Evolutionary conservation across 1,140 invertebrate species (phyloP), one percentile per base, ranked within the genome.

Genomic region (Thaumatotibia leucotreta): DNA sequence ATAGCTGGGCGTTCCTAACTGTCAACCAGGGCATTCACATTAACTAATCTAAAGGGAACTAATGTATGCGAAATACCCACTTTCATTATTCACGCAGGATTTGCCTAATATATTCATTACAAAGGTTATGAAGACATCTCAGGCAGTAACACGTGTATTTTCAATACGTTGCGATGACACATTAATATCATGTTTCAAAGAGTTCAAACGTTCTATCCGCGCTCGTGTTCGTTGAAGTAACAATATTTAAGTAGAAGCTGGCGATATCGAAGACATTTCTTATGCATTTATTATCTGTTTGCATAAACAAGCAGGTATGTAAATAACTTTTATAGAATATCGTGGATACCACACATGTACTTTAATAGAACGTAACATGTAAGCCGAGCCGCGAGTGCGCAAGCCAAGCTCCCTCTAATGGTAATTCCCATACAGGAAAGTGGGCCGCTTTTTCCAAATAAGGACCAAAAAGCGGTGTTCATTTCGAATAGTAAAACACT

Each of bases 21-120:
- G 88, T 86, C 85, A 86, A 81, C 82, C 77, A 76, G 77, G 80
- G 84, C 82, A 83, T 88, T 87, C 84, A 84, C 79, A 86, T 86
- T 81, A 83, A 80, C 78, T 80, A 80, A 86, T 83, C 82, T 70
- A 68, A 72, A 74, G 76, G 80, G 67, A 68, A 61, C 65, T 79
- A 73, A 80, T 80, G 70, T 76, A 76, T 77, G 79, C 75, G 68
- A 77, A 79, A 81, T 79, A 66, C 52, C 52, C 52, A 58, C 69
- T 81, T 77, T 73, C 76, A 82, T 83, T 81, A 77, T 72, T 72
- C 67, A 67, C 66, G 70, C 70, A 29, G 54, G 68, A 61, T 70
- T 45, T 66, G 39, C 35, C 72, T 64, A 80, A 78, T 81, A 68
- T 80, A 83, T 75, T 75, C 71, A 73, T 70, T 68, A 65, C 24